phyloP scores from a whole-genome alignment of 1,140 invertebrate species.

The Cotesia typhae region DNA sequence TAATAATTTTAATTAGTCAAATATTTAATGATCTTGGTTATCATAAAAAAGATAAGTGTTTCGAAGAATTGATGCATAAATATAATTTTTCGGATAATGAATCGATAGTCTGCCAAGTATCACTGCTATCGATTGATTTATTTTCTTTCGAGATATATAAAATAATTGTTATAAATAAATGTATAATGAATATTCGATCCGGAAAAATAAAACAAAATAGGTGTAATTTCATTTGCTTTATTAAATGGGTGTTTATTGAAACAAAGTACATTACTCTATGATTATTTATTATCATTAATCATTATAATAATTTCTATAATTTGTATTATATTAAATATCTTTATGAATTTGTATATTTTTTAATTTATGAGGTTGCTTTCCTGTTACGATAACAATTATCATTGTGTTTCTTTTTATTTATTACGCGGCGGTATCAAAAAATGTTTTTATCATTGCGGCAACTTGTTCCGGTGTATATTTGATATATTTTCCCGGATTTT shows the following conservation, averaged over 20 bases:
- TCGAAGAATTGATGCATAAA: too few relatives aligned
- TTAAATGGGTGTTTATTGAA: slow-evolving; percentile 67
- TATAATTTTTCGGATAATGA: too few relatives aligned
- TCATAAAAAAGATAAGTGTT: too few relatives aligned
- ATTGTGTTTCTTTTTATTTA: slow-evolving; percentile 20
- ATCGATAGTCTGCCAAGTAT: background rate
- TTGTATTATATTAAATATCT: slow-evolving; percentile 35
- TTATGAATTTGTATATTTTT: slow-evolving; percentile 30
- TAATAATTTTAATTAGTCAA: too few relatives aligned
- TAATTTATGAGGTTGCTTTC: slow-evolving; percentile 5
- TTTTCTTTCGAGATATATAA: background rate
- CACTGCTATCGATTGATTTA: background rate
- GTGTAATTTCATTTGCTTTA: slow-evolving; percentile 65
- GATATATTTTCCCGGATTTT: slow-evolving; percentile 94
- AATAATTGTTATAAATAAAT: background rate
- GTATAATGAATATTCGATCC: slow-evolving; percentile 22
- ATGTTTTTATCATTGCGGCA: slow-evolving; percentile 78
- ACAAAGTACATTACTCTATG: slow-evolving; percentile 38
- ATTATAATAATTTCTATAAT: slow-evolving; percentile 28
- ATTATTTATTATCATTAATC: slow-evolving; percentile 8
- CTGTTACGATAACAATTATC: slow-evolving; percentile 22
- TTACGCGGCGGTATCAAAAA: slow-evolving; percentile 84
- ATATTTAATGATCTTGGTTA: too few relatives aligned
- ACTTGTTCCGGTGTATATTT: slow-evolving; percentile 90
- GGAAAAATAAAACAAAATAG: slow-evolving; percentile 44